Conservation (phyloP, 2,888 invertebrate species). For the Noctua janthina region DNA sequence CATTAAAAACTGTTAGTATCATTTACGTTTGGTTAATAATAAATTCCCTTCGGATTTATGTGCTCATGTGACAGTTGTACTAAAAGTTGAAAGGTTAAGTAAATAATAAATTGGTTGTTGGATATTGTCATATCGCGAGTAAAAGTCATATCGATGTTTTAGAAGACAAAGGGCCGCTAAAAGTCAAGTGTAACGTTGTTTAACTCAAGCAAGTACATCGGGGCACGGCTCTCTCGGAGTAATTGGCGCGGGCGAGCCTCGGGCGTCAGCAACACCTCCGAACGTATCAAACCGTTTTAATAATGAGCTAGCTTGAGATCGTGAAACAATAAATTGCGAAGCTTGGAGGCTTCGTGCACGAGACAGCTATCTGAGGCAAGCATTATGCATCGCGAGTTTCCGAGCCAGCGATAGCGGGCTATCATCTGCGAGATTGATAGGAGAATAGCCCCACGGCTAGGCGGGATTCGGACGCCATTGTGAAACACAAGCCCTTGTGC, state of each 20-base stretch:
- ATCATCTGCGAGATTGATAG: constrained; percentile 90
- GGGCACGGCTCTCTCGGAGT: constrained; percentile 79
- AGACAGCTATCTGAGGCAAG: constrained; percentile 89
- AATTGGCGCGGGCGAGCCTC: constrained; percentile 87
- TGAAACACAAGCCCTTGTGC: constrained; percentile 75
- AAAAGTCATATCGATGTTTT: constrained; percentile 46
- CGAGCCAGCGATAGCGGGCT: constrained; percentile 84
- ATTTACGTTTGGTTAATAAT: constrained; percentile 57
- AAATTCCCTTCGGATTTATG: constrained; percentile 41
- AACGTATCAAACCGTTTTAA: constrained; percentile 90
- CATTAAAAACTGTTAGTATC: constrained; percentile 60
- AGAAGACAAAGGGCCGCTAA: constrained; percentile 79
- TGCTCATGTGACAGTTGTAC: neutral
- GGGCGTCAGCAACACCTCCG: constrained; percentile 89
- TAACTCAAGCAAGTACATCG: constrained; percentile 84
- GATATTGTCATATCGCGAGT: constrained; percentile 40
- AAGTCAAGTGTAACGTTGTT: constrained; percentile 83
- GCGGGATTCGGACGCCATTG: constrained; percentile 83
- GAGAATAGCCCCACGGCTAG: constrained; percentile 88
- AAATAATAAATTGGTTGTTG: constrained; percentile 36
- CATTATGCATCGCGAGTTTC: constrained; percentile 89
- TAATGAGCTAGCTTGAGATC: constrained; percentile 89
- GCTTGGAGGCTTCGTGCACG: constrained; percentile 90
- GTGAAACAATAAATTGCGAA: constrained; percentile 91
- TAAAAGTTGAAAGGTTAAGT: constrained; percentile 20